Conservation (phyloP, 2,113 vertebrate species). For the Dromas ardeola region DNA sequence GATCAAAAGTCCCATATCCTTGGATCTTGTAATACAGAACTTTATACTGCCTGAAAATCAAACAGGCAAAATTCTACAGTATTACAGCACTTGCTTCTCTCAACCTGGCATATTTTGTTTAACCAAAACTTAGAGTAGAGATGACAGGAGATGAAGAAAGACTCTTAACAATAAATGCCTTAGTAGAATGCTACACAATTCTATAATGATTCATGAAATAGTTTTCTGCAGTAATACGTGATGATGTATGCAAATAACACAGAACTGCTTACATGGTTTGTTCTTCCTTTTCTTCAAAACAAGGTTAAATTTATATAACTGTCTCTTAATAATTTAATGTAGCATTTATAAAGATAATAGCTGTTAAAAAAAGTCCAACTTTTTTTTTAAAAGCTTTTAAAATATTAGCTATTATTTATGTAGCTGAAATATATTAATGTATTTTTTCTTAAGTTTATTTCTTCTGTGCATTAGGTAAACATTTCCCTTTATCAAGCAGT, state of each 20-base stretch:
- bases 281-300: not conserved
- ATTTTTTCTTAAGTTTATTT: not conserved
- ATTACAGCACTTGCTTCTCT: not conserved
- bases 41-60: not conserved
- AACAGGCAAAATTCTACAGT: not conserved
- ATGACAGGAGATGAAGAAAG: not conserved
- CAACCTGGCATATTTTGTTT: not conserved
- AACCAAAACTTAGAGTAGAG: not conserved
- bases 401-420: not conserved
- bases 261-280: not conserved
- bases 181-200: not conserved
- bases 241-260: not conserved
- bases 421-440: not conserved
- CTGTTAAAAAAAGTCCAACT: not conserved
- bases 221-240: not conserved
- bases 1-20: not conserved
- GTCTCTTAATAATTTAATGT: not conserved
- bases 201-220: not conserved
- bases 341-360: not conserved
- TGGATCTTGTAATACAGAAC: not conserved
- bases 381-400: not conserved
- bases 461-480: not conserved
- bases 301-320: not conserved
- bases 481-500: not conserved
- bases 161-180: not conserved